Percentiles rank a stretch among this genome's conserved stretches.
These are phyloP conservation scores for Embiotoca jacksoni DNA, from an alignment of 2,113 vertebrate genomes.

Conservation along the genomic window DNA sequence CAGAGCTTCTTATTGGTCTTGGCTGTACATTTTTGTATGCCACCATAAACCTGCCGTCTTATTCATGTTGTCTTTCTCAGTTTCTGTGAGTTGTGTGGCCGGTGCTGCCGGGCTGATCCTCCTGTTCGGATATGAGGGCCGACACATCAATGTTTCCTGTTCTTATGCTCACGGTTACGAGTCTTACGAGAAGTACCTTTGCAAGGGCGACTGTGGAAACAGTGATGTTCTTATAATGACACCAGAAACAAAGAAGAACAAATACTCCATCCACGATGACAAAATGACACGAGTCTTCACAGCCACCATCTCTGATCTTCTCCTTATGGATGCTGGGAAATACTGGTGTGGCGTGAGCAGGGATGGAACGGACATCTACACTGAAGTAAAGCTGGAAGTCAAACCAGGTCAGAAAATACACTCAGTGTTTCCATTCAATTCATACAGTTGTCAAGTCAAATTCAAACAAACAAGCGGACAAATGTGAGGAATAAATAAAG, in stretches of 20 bases:
- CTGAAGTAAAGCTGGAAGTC: slow-evolving; percentile 38
- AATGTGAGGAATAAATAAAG: background rate
- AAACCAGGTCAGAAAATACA: background rate
- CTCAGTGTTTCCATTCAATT: background rate
- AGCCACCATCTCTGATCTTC: slow-evolving; percentile 30
- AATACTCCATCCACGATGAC: slow-evolving; percentile 34
- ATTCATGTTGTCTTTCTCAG: background rate
- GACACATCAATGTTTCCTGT: slow-evolving; percentile 23
- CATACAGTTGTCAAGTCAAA: no score
- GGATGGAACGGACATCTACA: slow-evolving; percentile 21
- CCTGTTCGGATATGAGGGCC: slow-evolving; percentile 33
- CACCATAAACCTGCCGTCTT: background rate
- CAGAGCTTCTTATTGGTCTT: no score
- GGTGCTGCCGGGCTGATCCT: background rate
- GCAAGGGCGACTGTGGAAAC: slow-evolving; percentile 1
- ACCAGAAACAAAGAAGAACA: background rate
- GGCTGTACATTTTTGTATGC: no score
- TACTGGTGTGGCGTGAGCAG: slow-evolving; percentile 58
- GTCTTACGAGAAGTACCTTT: slow-evolving; percentile 57
- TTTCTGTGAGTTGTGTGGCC: background rate
- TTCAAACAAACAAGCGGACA: no score
- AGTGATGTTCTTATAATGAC: slow-evolving; percentile 35
- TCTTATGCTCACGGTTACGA: slow-evolving; percentile 1
- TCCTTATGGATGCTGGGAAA: background rate
- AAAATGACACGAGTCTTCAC: background rate